phyloP scores from a whole-genome alignment of 2,888 invertebrate genomes.

The Lamproptera curius region DNA sequence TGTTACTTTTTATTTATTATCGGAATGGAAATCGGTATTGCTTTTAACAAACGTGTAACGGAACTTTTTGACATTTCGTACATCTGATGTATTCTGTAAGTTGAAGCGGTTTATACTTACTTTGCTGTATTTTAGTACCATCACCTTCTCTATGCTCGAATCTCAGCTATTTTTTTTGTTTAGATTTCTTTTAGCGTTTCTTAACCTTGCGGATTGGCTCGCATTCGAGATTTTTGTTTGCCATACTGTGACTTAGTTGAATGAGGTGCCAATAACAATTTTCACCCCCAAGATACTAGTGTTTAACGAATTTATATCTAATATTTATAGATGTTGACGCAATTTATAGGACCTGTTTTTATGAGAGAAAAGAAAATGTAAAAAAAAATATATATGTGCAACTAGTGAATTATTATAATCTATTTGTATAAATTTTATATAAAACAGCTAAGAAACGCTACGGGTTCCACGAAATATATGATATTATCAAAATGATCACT shows the following conservation, averaged over 20 bases:
- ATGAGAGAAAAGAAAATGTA: constrained; percentile 32
- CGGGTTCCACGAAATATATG: constrained; percentile 76
- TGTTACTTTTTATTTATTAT: constrained; percentile 61
- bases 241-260: constrained; percentile 26
- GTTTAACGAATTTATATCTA: constrained; percentile 40
- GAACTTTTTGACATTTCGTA: constrained; percentile 42
- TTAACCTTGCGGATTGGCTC: constrained; percentile 30
- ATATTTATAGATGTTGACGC: constrained; percentile 42
- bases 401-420: constrained; percentile 52
- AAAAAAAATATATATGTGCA: constrained; percentile 36
- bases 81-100: constrained; percentile 48
- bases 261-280: constrained; percentile 52
- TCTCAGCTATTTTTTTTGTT: constrained; percentile 64
- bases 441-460: constrained; percentile 76
- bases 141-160: constrained; percentile 62
- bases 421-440: constrained; percentile 69
- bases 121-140: constrained; percentile 47
- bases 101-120: constrained; percentile 73
- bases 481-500: constrained; percentile 57
- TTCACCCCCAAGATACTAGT: constrained; percentile 49
- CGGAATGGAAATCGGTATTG: constrained; percentile 22
- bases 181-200: constrained; percentile 59
- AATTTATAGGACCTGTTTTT: constrained; percentile 52
- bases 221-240: background rate
- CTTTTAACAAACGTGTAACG: constrained; percentile 32